These are phyloP conservation scores for Leptopilina boulardi DNA, from an alignment of 1,140 invertebrate genomes.

Conservation along the genomic window DNA sequence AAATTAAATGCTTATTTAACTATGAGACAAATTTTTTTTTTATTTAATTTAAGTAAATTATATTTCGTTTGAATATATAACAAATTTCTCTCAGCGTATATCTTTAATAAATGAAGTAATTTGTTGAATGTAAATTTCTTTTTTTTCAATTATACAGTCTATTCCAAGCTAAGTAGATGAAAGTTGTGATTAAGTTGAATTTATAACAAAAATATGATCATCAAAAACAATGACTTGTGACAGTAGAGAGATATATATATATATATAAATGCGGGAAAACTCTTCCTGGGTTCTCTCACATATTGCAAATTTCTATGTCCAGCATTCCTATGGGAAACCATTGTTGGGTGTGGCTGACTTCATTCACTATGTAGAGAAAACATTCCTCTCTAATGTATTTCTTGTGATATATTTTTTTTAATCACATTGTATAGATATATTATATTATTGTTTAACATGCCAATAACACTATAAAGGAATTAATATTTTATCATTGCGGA, in stretches of 20 bases:
- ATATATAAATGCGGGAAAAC: constrained; percentile 2
- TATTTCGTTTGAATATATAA: too few relatives aligned
- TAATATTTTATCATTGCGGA: background rate
- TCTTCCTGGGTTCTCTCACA: constrained; percentile 25
- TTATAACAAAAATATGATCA: constrained; percentile 2
- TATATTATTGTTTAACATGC: background rate
- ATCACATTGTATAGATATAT: background rate
- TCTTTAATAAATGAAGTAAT: too few relatives aligned
- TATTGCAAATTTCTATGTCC: constrained; percentile 27
- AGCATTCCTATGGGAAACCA: constrained; percentile 29
- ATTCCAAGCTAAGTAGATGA: background rate
- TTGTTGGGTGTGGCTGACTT: constrained; percentile 22
- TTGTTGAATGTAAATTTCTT: background rate
- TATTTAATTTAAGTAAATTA: too few relatives aligned
- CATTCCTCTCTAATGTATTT: constrained; percentile 21
- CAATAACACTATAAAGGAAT: background rate
- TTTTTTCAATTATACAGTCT: background rate
- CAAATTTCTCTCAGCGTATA: too few relatives aligned
- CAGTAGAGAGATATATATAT: too few relatives aligned
- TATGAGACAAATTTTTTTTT: too few relatives aligned
- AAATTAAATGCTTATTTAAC: too few relatives aligned
- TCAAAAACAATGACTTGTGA: constrained; percentile 26
- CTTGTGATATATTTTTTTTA: constrained; percentile 27
- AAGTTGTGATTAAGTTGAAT: background rate
- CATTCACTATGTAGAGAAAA: constrained; percentile 21